These are phyloP conservation scores for Oegoconia quadripuncta DNA, from an alignment of 2,888 invertebrate species.

Conservation along the genomic window DNA sequence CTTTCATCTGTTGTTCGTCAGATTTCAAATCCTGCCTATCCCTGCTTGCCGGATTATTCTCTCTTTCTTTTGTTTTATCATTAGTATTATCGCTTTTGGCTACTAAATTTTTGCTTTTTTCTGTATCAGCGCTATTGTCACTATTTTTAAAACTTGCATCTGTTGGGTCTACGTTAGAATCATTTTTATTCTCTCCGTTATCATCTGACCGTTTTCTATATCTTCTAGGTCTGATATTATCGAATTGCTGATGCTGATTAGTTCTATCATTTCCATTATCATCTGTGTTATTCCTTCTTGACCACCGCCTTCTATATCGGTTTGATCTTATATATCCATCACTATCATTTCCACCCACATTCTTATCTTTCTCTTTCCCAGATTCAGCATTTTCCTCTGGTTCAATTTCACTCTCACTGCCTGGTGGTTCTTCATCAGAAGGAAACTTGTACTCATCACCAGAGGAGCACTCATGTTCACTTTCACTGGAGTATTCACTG, in stretches of 20 bases:
- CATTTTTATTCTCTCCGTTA: background rate
- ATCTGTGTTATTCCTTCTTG: background rate
- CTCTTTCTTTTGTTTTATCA: background rate
- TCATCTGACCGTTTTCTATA: background rate
- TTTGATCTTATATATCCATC: too few species aligned
- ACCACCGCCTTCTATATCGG: background rate
- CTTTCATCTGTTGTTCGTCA: too few species aligned
- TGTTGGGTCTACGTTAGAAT: too few species aligned
- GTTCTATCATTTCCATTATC: background rate
- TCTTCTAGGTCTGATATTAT: background rate
- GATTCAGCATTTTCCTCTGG: background rate
- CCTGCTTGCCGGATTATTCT: too few species aligned
- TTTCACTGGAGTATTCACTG: background rate
- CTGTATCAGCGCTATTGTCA: background rate
- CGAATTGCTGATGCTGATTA: background rate
- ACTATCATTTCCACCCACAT: background rate
- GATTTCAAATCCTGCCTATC: too few species aligned
- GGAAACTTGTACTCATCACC: background rate
- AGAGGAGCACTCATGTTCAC: background rate
- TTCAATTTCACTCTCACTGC: background rate
- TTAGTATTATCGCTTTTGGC: background rate
- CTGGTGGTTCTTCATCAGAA: background rate
- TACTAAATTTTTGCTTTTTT: background rate
- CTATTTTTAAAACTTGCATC: background rate
- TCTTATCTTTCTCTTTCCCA: background rate